Conservation (phyloP, 2,113 vertebrate species). For the Brachyhypopomus occidentalis region DNA sequence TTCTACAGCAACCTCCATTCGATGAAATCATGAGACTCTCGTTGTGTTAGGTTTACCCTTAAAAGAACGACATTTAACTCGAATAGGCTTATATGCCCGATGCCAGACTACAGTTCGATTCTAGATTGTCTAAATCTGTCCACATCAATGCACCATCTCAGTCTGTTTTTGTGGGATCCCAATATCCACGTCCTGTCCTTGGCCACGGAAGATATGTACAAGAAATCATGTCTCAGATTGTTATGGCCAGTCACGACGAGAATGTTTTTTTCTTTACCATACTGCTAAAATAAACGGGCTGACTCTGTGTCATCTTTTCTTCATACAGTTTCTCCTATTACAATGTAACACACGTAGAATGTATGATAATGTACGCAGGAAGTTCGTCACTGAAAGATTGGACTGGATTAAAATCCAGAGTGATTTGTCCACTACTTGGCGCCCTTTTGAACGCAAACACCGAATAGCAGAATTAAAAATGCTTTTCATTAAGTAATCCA, state of each 20-base stretch:
- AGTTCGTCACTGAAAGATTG: constrained; percentile 75
- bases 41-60: constrained; percentile 39
- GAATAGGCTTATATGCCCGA: background rate
- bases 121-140: constrained; percentile 50
- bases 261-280: background rate
- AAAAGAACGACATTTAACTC: background rate
- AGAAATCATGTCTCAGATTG: background rate
- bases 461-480: background rate
- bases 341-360: constrained; percentile 42
- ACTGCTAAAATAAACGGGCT: background rate
- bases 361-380: constrained; percentile 68
- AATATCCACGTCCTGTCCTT: constrained; percentile 20
- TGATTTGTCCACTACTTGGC: constrained; percentile 8
- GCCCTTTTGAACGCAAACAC: background rate
- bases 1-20: constrained; percentile 39
- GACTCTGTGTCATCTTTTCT: constrained; percentile 24
- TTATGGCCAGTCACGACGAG: constrained; percentile 19
- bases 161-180: constrained; percentile 22
- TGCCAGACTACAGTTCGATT: constrained; percentile 48
- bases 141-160: constrained; percentile 54
- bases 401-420: constrained; percentile 43
- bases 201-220: constrained; percentile 6
- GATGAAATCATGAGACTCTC: constrained; percentile 46
- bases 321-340: constrained; percentile 12
- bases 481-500: background rate